Percentiles rank a stretch among this genome's conserved stretches.
These are phyloP conservation scores for Coreius guichenoti DNA, from an alignment of 2,797 vertebrate genomes.

Conservation along the genomic window DNA sequence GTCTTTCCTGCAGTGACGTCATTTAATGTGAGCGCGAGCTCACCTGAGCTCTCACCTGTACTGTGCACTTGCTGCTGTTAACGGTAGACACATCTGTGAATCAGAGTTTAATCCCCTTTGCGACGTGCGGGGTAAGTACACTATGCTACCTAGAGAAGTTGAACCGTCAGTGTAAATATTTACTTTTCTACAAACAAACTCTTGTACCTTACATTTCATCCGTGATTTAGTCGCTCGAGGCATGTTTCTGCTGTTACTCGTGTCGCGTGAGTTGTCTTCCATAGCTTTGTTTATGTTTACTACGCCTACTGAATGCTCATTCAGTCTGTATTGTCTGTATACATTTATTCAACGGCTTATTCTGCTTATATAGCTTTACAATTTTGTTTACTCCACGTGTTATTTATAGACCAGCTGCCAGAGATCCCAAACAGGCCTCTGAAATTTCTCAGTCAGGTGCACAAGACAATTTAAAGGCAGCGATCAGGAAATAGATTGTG, in stretches of 20 bases:
- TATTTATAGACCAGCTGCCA: constrained; percentile 52
- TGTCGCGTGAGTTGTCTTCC: background rate
- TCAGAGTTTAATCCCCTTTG: background rate
- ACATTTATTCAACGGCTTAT: background rate
- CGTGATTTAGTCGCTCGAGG: background rate
- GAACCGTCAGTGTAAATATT: background rate
- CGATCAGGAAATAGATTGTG: constrained; percentile 50
- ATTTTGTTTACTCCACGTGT: constrained; percentile 33
- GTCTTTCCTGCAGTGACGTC: constrained; percentile 30
- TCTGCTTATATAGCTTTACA: constrained; percentile 21
- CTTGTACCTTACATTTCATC: background rate
- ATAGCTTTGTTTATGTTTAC: background rate
- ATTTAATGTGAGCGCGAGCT: constrained; percentile 6
- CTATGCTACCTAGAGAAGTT: background rate
- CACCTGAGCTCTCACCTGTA: constrained; percentile 18
- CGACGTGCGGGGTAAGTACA: background rate
- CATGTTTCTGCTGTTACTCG: background rate
- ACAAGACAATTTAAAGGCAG: constrained; percentile 49
- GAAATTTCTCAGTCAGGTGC: constrained; percentile 64
- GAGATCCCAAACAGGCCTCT: constrained; percentile 36
- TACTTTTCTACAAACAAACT: background rate
- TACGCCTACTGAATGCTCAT: background rate
- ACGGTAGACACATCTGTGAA: background rate
- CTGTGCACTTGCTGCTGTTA: constrained; percentile 2
- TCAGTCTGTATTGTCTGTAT: background rate